Evolutionary conservation across 2,797 vertebrate genomes (phyloP).

Genomic region (Melanotaenia boesemani): DNA sequence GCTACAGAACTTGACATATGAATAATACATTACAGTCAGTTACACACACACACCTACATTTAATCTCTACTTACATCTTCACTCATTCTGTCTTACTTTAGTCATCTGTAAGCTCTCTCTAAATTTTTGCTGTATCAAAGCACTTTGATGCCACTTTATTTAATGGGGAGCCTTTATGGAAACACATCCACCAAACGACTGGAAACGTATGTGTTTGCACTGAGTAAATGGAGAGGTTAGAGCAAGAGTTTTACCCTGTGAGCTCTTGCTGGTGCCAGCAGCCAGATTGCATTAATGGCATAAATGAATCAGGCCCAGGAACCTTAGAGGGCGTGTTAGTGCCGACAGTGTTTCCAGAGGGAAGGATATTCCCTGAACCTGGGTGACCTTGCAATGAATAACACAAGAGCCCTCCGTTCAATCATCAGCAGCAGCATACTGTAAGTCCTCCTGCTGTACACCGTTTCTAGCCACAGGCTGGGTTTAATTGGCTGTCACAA

Average conservation of each 20-base stretch:
- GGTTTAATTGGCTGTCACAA: conserved; percentile 69
- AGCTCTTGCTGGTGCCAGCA: conserved; percentile 42
- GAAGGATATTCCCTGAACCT: conserved; percentile 67
- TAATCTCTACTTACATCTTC: conserved; percentile 13
- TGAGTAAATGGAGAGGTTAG: not conserved
- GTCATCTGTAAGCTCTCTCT: conserved; percentile 19
- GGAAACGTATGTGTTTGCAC: conserved; percentile 5
- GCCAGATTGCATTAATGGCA: conserved; percentile 68
- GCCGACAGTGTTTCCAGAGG: conserved; percentile 47
- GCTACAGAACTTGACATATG: conserved; percentile 33
- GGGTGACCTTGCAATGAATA: conserved; percentile 67
- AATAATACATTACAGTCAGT: conserved; percentile 45
- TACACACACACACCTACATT: conserved; percentile 11
- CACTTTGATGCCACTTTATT: conserved; percentile 56
- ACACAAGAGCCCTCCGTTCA: conserved; percentile 28
- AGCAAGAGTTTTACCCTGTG: conserved; percentile 20
- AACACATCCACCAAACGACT: conserved; percentile 38
- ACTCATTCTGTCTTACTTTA: conserved; percentile 1
- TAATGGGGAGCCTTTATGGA: conserved; percentile 53
- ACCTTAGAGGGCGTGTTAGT: conserved; percentile 41
- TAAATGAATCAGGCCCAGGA: conserved; percentile 69
- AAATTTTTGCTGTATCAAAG: conserved; percentile 53
- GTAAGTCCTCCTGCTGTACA: conserved; percentile 29
- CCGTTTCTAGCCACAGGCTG: conserved; percentile 22
- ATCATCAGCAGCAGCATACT: conserved; percentile 16